phyloP scores from a whole-genome alignment of 2,797 vertebrate genomes.

The Cuniculus paca region DNA sequence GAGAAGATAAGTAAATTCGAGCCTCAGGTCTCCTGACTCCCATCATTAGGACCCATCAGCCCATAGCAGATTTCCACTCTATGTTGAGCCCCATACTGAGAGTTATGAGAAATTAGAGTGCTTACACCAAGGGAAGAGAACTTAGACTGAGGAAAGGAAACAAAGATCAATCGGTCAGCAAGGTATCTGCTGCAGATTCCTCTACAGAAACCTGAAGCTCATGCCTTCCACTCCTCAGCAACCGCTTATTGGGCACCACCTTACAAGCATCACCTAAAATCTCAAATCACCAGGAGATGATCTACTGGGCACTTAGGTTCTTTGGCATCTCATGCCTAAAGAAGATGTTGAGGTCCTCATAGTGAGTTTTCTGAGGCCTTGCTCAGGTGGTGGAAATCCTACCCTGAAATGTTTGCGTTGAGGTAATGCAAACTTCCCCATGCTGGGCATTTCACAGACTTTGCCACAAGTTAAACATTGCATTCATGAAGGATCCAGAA shows the following conservation, averaged over 20 bases:
- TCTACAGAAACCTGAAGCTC: constrained; percentile 26
- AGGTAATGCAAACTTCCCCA: neutral
- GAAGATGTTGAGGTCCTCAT: neutral
- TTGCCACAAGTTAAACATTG: neutral
- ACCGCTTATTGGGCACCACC: neutral
- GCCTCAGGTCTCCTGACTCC: neutral
- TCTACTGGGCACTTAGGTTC: neutral
- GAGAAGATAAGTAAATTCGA: neutral
- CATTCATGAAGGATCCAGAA: neutral
- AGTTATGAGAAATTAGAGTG: neutral
- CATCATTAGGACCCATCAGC: accelerated
- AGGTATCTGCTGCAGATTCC: neutral
- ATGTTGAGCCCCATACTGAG: neutral
- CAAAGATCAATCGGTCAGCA: neutral
- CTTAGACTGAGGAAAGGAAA: neutral
- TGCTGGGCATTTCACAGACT: neutral
- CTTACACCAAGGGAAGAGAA: neutral
- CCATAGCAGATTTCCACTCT: neutral
- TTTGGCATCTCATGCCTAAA: neutral
- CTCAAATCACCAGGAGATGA: neutral
- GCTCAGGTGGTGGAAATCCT: neutral
- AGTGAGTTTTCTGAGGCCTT: neutral
- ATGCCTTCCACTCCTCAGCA: neutral
- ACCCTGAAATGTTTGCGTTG: neutral
- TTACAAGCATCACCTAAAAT: constrained; percentile 1